Conservation (phyloP, 1,140 invertebrate species). For the Drosophila leontia region DNA sequence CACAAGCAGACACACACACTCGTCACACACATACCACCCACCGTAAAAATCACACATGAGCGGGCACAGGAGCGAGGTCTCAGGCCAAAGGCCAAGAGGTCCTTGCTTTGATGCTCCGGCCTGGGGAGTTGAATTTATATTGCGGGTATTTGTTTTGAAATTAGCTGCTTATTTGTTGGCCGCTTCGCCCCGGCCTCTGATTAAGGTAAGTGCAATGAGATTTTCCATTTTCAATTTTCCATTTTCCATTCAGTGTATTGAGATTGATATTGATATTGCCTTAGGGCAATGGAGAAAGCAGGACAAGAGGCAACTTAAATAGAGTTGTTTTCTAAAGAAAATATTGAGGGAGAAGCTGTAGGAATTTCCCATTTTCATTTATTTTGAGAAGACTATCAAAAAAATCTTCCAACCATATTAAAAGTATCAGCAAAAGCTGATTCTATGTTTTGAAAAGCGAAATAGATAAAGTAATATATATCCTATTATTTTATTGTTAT, state of each 20-base stretch:
- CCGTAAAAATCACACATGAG: slow-evolving; percentile 42
- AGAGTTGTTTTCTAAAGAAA: slow-evolving; percentile 23
- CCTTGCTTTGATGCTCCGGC: slow-evolving; percentile 51
- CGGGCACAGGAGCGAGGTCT: slow-evolving; percentile 39
- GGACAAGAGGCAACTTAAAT: not conserved
- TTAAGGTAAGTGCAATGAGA: slow-evolving; percentile 43
- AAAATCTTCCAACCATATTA: not conserved
- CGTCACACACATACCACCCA: slow-evolving; percentile 13
- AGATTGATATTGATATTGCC: slow-evolving; percentile 37
- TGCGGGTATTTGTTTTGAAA: slow-evolving; percentile 61
- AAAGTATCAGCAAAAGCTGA: not conserved
- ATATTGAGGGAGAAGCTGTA: not conserved
- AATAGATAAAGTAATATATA: not conserved
- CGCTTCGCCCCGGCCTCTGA: slow-evolving; percentile 28
- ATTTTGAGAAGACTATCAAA: too few relatives aligned
- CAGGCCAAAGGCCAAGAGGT: slow-evolving; percentile 49
- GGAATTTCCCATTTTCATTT: not conserved
- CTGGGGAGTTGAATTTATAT: slow-evolving; percentile 44
- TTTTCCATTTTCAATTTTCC: slow-evolving; percentile 34
- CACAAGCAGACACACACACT: slow-evolving; percentile 38
- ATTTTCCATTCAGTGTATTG: slow-evolving; percentile 20
- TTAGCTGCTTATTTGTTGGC: slow-evolving; percentile 60
- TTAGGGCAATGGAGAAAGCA: not conserved
- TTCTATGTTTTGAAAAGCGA: not conserved
- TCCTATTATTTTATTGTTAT: not conserved